Evolutionary conservation across 2,888 invertebrate species (phyloP).

Genomic region (Xestoiulus laeticollis): DNA sequence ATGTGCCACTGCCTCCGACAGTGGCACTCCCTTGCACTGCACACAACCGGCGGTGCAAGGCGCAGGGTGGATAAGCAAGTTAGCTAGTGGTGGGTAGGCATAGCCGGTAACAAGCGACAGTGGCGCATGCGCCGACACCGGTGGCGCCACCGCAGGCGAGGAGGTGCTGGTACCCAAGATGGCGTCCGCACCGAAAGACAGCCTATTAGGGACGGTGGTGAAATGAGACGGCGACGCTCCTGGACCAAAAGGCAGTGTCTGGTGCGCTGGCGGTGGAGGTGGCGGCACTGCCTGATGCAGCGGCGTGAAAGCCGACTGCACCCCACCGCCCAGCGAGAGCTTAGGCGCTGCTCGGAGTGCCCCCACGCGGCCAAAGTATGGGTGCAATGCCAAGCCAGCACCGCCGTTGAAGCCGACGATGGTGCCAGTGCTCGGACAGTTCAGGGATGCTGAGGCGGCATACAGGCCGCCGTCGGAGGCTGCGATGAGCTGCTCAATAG

Average conservation of each 20-base stretch:
- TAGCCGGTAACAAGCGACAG: not conserved
- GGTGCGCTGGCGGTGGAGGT: slow-evolving; percentile 45
- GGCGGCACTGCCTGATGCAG: slow-evolving; percentile 8
- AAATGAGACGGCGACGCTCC: not conserved
- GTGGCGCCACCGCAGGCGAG: not conserved
- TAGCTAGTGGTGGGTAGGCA: slow-evolving; percentile 40
- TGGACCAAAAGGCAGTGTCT: slow-evolving; percentile 36
- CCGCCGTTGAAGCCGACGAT: slow-evolving; percentile 41
- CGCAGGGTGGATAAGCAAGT: slow-evolving; percentile 28
- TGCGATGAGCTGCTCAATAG: slow-evolving; percentile 80
- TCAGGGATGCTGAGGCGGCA: not conserved
- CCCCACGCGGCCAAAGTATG: slow-evolving; percentile 39
- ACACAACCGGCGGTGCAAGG: not conserved
- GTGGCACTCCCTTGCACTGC: slow-evolving; percentile 11
- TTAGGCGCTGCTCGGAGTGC: slow-evolving; percentile 2
- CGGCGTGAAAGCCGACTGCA: slow-evolving; percentile 48
- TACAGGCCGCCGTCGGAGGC: not conserved
- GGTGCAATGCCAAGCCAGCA: slow-evolving; percentile 16
- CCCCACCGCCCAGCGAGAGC: slow-evolving; percentile 12
- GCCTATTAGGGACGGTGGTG: not conserved
- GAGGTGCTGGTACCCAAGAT: not conserved
- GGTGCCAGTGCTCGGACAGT: not conserved
- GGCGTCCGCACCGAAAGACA: not conserved
- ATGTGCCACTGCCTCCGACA: not conserved
- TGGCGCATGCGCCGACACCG: not conserved